Evolutionary conservation across 2,113 vertebrate genomes (phyloP).

Genomic region (Oryzias curvinotus): DNA sequence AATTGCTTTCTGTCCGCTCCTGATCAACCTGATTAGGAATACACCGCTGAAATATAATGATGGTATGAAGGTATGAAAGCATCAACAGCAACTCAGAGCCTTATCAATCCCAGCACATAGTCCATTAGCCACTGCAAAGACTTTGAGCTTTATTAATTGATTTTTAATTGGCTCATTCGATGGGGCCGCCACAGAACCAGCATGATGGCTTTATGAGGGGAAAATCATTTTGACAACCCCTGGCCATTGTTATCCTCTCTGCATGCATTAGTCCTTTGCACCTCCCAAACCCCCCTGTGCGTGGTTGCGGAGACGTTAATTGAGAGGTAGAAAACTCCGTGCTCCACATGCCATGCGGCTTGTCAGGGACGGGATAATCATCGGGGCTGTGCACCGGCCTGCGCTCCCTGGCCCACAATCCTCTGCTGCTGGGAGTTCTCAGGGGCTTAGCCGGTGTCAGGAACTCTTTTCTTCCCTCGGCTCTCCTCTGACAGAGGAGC

Average conservation of each 20-base stretch:
- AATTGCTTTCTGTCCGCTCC: slow-evolving; percentile 66
- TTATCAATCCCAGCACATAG: slow-evolving; percentile 60
- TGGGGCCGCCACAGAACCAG: slow-evolving; percentile 32
- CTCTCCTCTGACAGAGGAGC: slow-evolving; percentile 56
- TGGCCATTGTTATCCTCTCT: slow-evolving; percentile 25
- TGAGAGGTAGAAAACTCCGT: slow-evolving; percentile 50
- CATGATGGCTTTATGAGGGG: slow-evolving; percentile 47
- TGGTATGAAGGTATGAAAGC: slow-evolving; percentile 17
- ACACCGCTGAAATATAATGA: slow-evolving; percentile 36
- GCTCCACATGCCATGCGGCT: slow-evolving; percentile 38
- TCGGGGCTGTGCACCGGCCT: slow-evolving; percentile 26
- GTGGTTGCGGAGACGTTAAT: slow-evolving; percentile 56
- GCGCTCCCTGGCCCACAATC: slow-evolving; percentile 49
- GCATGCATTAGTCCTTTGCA: slow-evolving; percentile 6
- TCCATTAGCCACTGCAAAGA: slow-evolving; percentile 49
- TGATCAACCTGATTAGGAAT: slow-evolving; percentile 59
- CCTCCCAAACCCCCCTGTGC: slow-evolving; percentile 33
- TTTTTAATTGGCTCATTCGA: slow-evolving; percentile 66
- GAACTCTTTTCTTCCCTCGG: slow-evolving; percentile 56
- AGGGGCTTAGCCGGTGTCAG: slow-evolving; percentile 62
- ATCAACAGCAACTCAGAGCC: slow-evolving; percentile 21
- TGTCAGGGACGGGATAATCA: slow-evolving; percentile 59
- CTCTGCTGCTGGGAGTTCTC: slow-evolving; percentile 54
- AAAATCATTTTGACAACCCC: slow-evolving; percentile 28
- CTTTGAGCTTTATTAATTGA: slow-evolving; percentile 66